Evolutionary conservation across 2,888 invertebrate species (phyloP).

Genomic region (Lycophotia porphyrea): DNA sequence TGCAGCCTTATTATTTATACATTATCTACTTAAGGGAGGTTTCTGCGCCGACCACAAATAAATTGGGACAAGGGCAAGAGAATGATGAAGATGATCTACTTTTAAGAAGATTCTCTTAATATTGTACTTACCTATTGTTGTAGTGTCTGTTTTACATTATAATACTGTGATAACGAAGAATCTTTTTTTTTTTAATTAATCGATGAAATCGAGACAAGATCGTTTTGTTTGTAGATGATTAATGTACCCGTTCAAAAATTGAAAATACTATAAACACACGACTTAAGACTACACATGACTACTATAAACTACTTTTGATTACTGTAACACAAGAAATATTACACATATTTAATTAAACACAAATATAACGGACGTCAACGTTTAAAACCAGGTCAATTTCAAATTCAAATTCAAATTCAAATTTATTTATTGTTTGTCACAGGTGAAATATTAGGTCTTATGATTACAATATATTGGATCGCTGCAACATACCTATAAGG

Average conservation of each 20-base stretch:
- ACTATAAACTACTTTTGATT: neutral
- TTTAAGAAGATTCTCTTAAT: neutral
- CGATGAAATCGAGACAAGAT: neutral
- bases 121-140: neutral
- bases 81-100: neutral
- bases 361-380: neutral
- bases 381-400: constrained; percentile 43
- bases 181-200: neutral
- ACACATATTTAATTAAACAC: neutral
- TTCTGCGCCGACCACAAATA: too few species aligned
- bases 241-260: neutral
- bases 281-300: neutral
- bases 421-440: too few species aligned
- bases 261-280: neutral
- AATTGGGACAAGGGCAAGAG: too few species aligned
- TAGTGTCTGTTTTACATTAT: neutral
- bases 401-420: too few species aligned
- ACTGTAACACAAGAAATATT: neutral
- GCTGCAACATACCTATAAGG: too few species aligned
- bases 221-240: neutral
- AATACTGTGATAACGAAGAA: neutral
- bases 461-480: too few species aligned
- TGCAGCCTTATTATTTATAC: neutral
- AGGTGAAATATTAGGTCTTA: too few species aligned
- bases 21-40: too few species aligned